Base-by-base conservation (phyloP, 1,140 invertebrate species). In the Teleogryllus occipitalis region DNA sequence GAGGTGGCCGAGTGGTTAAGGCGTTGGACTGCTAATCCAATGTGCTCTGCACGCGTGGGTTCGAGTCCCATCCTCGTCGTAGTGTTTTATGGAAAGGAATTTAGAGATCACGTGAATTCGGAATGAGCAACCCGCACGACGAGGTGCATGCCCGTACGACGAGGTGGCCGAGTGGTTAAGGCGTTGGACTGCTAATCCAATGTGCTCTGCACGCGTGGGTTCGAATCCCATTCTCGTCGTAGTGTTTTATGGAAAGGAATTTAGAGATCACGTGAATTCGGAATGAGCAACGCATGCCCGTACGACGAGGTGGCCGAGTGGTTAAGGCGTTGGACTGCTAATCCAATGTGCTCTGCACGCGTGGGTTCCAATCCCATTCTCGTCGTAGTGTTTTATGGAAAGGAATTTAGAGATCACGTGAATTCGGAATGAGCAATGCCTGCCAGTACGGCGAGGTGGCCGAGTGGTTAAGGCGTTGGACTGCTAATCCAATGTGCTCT, bases 311-410 rank as follows among this genome's bases (percentile, higher is more conserved):
- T 39, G 27, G 27, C 27, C 27, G 27, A 39, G 27, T 39, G 27
- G 1, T 80, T 80, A 80, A 80, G 80, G 80, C 80, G 80, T 80
- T 80, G 80, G 80, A 78, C 80, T 80, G 80, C 80, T 80, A 80
- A 80, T 80, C 80, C 80, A 80, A 80, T 39, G 27, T 39, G 5
- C 1, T 39, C 5, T 39, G 27, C 27, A 5, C 27, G 1, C 5
- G 27, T 39, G 1, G 27, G 27, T 39, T 39, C 27, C 1, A 39
- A 39, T 39, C 1, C 27, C 27, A 39, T 39, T 5, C 5, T 39
- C 27, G 27, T 39, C 5, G 27, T 5, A 39, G 27, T 39, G 27
- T n/a, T n/a, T n/a, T n/a, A n/a, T n/a, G n/a, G n/a, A n/a, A n/a
- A n/a, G n/a, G n/a, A n/a, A n/a, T n/a, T n/a, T n/a, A n/a, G n/a